Conservation (phyloP, 2,888 invertebrate species). For the Crepidodera aurea region DNA sequence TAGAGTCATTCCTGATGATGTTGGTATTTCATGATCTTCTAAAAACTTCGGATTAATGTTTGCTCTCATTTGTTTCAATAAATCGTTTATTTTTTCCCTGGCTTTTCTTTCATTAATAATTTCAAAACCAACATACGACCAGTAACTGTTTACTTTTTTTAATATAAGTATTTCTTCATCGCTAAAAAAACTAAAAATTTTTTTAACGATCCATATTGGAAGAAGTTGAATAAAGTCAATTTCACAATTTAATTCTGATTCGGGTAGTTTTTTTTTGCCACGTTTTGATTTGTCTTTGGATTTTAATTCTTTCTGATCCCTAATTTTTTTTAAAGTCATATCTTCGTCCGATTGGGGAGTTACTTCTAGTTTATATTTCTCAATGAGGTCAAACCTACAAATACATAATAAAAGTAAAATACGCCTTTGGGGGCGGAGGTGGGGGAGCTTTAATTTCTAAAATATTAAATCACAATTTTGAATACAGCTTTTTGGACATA, state of each 20-base stretch:
- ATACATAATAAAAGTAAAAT: too few species aligned
- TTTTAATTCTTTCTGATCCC: neutral
- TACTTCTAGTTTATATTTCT: constrained; percentile 23
- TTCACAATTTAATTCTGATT: neutral
- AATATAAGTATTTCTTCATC: constrained; percentile 41
- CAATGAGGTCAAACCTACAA: neutral
- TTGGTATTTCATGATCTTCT: constrained; percentile 7
- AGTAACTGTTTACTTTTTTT: constrained; percentile 47
- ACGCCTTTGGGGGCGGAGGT: too few species aligned
- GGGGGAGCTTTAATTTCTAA: too few species aligned
- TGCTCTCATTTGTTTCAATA: constrained; percentile 38
- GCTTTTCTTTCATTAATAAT: constrained; percentile 44
- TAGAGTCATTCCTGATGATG: neutral
- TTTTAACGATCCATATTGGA: constrained; percentile 49
- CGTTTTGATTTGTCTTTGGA: neutral
- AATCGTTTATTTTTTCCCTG: constrained; percentile 39
- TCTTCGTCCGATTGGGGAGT: constrained; percentile 15
- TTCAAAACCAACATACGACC: constrained; percentile 43
- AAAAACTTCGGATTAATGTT: constrained; percentile 32
- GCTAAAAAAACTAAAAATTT: constrained; percentile 47
- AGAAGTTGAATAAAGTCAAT: constrained; percentile 45
- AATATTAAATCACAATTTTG: too few species aligned
- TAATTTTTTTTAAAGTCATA: neutral
- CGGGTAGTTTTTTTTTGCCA: neutral
- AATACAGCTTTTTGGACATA: too few species aligned